Conservation (phyloP, 2,113 vertebrate genomes). For the Pangasianodon gigas region DNA sequence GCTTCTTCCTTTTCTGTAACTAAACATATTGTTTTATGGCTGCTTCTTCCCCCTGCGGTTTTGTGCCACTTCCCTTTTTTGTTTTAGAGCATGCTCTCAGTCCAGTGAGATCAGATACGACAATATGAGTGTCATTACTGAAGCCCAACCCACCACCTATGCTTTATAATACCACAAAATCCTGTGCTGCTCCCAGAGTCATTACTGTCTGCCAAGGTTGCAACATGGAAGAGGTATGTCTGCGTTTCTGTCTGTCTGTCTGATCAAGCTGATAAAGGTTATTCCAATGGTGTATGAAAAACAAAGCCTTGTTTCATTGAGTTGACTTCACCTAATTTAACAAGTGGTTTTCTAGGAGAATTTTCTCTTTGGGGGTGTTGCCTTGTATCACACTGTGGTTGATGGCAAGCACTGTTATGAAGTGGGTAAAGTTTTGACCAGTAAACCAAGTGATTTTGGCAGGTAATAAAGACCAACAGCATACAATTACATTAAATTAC, state of each 20-base stretch:
- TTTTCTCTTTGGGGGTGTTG: constrained; percentile 59
- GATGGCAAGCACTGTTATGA: constrained; percentile 72
- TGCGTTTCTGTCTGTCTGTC: neutral
- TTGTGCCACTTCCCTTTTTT: neutral
- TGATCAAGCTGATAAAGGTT: neutral
- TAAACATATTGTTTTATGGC: neutral
- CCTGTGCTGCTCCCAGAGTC: neutral
- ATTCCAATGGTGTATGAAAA: neutral
- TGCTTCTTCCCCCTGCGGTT: neutral
- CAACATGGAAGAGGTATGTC: constrained; percentile 31
- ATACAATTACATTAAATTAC: neutral
- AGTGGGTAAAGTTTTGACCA: constrained; percentile 66
- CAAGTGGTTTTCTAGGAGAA: constrained; percentile 55
- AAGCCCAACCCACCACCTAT: neutral
- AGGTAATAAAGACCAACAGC: constrained; percentile 59
- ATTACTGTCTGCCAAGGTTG: neutral
- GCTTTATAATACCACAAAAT: neutral
- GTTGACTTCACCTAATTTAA: neutral
- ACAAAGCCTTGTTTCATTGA: neutral
- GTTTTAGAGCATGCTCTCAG: neutral
- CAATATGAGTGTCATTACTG: neutral
- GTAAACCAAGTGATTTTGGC: constrained; percentile 44
- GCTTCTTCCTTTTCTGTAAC: neutral
- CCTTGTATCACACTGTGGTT: constrained; percentile 61
- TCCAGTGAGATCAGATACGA: neutral